A percentile compares a stretch with the other conserved stretches of the same genome.
phyloP scores from a whole-genome alignment of 2,113 vertebrate species.

The Mirounga angustirostris region DNA sequence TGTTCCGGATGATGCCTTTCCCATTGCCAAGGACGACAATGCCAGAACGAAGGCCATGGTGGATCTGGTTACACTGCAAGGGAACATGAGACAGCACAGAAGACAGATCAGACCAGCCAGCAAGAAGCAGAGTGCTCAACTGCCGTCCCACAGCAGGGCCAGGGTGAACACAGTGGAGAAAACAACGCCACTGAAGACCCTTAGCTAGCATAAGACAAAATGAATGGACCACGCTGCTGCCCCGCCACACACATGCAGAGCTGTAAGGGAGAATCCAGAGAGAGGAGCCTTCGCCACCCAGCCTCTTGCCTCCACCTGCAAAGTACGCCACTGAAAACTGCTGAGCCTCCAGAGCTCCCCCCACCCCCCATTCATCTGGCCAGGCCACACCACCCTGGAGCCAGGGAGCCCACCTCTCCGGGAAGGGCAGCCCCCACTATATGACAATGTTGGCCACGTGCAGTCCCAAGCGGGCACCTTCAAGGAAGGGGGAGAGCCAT shows the following conservation, averaged over 20 bases:
- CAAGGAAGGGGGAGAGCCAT: background rate
- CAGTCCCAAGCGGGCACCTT: background rate
- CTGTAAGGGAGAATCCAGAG: too few relatives aligned
- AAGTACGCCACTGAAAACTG: background rate
- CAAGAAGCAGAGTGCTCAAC: background rate
- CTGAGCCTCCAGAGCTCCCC: background rate
- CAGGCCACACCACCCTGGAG: background rate
- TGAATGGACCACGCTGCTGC: background rate
- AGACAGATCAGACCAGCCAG: background rate
- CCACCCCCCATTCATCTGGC: background rate
- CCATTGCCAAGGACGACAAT: constrained; percentile 95
- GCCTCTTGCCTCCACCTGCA: background rate
- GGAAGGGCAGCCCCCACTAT: background rate
- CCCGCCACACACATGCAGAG: fast-evolving
- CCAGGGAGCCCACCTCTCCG: background rate
- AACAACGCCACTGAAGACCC: fast-evolving
- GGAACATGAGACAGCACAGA: constrained; percentile 59
- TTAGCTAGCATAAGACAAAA: background rate
- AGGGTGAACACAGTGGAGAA: fast-evolving
- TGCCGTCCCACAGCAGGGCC: background rate
- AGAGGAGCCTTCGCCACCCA: background rate
- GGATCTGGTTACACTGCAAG: constrained; percentile 95
- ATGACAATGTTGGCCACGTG: background rate
- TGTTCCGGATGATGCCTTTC: constrained; percentile 94
- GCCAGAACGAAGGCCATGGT: constrained; percentile 95